Base-by-base conservation (phyloP, 2,888 invertebrate species). In the Hirtodrosophila cameraria region DNA sequence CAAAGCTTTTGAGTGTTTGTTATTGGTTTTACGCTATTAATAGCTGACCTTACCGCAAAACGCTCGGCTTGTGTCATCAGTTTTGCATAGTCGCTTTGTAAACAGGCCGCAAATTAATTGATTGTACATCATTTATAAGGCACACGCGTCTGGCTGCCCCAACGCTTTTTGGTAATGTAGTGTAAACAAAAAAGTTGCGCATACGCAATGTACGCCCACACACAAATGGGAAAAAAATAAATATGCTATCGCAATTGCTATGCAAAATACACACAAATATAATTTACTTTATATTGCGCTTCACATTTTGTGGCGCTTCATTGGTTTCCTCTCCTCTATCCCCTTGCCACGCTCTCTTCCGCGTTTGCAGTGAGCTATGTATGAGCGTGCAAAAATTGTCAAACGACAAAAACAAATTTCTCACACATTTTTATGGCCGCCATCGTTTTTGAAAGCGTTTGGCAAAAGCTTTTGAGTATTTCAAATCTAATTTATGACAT, bases 401-500 rank as follows among this genome's bases (percentile, higher is more conserved):
- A 67, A 68, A 68, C 69, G 77, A 73, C 65, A 68, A 62, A 72
- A 74, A 38, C 54, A 63, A 87, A 75, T 63, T 66, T 70, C 64
- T 66, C 73, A 70, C 72, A 85, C 83, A 86, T 78, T 81, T 82
- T 75, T 84, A 84, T 84, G 78, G 75, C 15, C 61, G 75, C 79
- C 70, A 46, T 48, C 43, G 41, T 12, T 18, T 53, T 39, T n/a
- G 36, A 43, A 49, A 52, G 16, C 42, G 31, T 43, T 42, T 41
- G 61, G 53, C 60, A 50, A 80, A 67, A 63, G 80, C 86, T 75
- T 72, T 67, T 67, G 72, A 82, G 79, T 57, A 82, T 82, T 82
- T 87, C 86, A 87, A 87, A 82, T 85, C 86, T 87, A 82, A 82
- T 82, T 87, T 82, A 82, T 87, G 82, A 85, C 87, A 82, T 75